A percentile compares a stretch with the other conserved stretches of the same genome.
Evolutionary conservation across 2,888 invertebrate species (phyloP).

Genomic region (Xanthostigma xanthostigma): DNA sequence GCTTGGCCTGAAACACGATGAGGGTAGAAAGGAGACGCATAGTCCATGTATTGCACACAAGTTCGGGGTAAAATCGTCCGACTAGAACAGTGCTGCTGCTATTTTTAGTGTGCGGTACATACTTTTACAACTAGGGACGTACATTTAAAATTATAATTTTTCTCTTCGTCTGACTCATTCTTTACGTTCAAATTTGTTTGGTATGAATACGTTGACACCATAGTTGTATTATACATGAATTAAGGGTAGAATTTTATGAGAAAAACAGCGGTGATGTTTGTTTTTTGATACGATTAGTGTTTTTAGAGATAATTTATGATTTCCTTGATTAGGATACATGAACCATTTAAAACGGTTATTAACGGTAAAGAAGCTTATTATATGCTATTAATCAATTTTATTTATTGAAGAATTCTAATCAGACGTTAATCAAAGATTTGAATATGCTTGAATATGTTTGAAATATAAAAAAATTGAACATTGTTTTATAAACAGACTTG

Average conservation of each 20-base stretch:
- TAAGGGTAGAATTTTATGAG: constrained; percentile 6
- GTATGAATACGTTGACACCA: neutral
- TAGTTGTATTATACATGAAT: constrained; percentile 6
- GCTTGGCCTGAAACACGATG: neutral
- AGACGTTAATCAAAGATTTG: too few species aligned
- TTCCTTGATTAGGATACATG: neutral
- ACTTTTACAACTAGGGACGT: neutral
- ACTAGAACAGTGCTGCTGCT: constrained; percentile 2
- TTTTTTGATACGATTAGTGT: neutral
- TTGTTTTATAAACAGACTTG: too few species aligned
- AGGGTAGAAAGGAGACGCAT: neutral
- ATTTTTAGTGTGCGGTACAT: neutral
- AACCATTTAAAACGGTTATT: neutral
- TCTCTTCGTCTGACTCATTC: neutral
- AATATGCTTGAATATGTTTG: too few species aligned
- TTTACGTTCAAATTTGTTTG: neutral
- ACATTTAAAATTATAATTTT: neutral
- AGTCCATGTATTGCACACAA: constrained; percentile 8
- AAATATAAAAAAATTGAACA: too few species aligned
- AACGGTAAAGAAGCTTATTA: too few species aligned
- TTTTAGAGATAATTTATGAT: neutral
- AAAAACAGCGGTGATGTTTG: constrained; percentile 3
- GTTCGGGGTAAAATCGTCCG: constrained; percentile 8
- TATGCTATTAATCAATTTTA: too few species aligned
- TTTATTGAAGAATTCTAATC: too few species aligned